Evolutionary conservation across 2,797 vertebrate genomes (phyloP).

Genomic region (Tapera naevia): DNA sequence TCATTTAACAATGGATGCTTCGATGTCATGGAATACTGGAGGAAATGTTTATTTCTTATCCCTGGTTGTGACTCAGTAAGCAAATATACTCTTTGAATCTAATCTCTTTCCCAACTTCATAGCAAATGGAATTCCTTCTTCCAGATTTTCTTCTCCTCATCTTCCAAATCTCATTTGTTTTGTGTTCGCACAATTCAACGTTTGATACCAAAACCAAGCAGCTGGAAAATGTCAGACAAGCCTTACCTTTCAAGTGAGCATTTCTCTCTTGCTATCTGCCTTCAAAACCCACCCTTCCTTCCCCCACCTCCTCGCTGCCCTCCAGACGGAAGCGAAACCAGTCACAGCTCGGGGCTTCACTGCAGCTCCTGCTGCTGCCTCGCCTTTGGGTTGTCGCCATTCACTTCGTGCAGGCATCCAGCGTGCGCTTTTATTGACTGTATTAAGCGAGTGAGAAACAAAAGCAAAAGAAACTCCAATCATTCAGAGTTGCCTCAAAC

Average conservation of each 20-base stretch:
- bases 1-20: background rate
- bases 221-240: background rate
- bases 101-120: background rate
- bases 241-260: background rate
- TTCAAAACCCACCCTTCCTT: conserved; percentile 45
- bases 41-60: background rate
- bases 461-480: conserved; percentile 66
- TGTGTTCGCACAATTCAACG: accelerated
- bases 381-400: background rate
- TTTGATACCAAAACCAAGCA: background rate
- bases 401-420: background rate
- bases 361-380: background rate
- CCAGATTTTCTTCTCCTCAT: background rate
- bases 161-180: background rate
- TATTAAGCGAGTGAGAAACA: conserved; percentile 8
- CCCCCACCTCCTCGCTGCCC: conserved; percentile 12
- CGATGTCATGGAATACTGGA: background rate
- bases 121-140: background rate
- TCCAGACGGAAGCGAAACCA: conserved; percentile 66
- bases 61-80: background rate
- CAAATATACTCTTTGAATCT: background rate
- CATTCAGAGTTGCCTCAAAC: conserved; percentile 57
- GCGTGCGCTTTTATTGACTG: background rate
- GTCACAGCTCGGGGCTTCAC: background rate
- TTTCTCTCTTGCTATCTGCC: conserved; percentile 5